Base-by-base conservation (phyloP, 2,888 invertebrate genomes). In the Spilosoma lubricipeda region DNA sequence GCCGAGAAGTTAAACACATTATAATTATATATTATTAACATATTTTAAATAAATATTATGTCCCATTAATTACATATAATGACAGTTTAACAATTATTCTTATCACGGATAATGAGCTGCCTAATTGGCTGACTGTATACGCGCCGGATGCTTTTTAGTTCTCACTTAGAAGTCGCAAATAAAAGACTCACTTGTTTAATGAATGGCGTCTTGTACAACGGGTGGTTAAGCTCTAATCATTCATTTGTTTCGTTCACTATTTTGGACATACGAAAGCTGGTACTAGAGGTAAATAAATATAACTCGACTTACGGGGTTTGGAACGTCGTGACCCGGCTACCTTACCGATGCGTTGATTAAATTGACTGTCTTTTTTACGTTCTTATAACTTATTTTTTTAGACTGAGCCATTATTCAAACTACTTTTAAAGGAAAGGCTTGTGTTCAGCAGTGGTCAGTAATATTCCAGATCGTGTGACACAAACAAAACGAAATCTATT, bases 81-180 rank as follows among this genome's bases (percentile, higher is more conserved):
- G 64, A 67, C 69, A 72, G 66, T 30, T 52, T 39, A 65, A 73
- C 56, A 69, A 72, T 64, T 72, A 73, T 74, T 64, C 27, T 72
- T 68, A 71, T 71, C 70, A 45, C 66, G 71, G 74, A 78, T 80
- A 69, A 75, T 78, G 73, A 71, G 59, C 79, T 56, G 52, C 52
- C 52, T 87, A 79, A 86, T 90, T 77, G 92, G 90, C 90, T 67
- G 82, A 87, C 93, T 80, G 72, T 91, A 86, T 89, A 13, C 3
- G n/a, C 83, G 85, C 94, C 93, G 94, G 94, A 94, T 94, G 93
- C 91, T 92, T 90, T 92, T 91, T 89, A 89, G 65, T 89, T 91
- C 91, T 89, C 92, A 82, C 86, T 91, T 91, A 90, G 87, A 85
- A 86, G 83, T 84, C 80, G 86, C 91, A 92, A 94, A 93, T 92